A percentile compares a stretch with the other conserved stretches of the same genome.
phyloP scores from a whole-genome alignment of 2,888 invertebrate genomes.

The Tenthredo livida region DNA sequence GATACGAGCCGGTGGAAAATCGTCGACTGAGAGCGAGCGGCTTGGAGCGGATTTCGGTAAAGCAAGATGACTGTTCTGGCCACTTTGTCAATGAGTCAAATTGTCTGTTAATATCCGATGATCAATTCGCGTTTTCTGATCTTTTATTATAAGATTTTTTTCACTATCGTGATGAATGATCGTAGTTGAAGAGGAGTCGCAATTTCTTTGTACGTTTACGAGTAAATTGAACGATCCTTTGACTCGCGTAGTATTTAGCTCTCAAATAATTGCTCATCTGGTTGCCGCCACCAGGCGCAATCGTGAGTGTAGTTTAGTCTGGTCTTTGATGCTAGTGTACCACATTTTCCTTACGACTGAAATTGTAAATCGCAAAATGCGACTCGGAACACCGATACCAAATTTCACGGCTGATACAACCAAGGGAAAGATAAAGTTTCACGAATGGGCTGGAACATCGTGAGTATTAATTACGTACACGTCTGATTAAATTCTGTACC shows the following conservation, averaged over 20 bases:
- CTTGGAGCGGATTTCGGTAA: background rate
- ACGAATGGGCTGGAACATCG: conserved; percentile 47
- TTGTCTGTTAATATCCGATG: background rate
- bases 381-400: conserved; percentile 44
- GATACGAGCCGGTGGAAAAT: conserved; percentile 2
- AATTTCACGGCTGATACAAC: conserved; percentile 49
- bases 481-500: too few species aligned
- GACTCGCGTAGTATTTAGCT: background rate
- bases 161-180: background rate
- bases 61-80: background rate
- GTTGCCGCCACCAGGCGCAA: background rate
- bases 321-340: background rate
- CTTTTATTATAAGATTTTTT: background rate
- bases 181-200: background rate
- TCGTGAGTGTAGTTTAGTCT: background rate
- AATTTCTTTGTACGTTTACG: background rate
- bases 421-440: conserved; percentile 38
- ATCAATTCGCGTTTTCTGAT: background rate
- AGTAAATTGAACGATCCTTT: background rate
- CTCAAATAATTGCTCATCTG: background rate
- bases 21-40: conserved; percentile 32
- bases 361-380: background rate
- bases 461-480: conserved; percentile 2
- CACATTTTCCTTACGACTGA: background rate
- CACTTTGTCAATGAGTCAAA: conserved; percentile 3